Evolutionary conservation across 2,797 vertebrate species (phyloP).

Genomic region (Syndactyla subalaris): DNA sequence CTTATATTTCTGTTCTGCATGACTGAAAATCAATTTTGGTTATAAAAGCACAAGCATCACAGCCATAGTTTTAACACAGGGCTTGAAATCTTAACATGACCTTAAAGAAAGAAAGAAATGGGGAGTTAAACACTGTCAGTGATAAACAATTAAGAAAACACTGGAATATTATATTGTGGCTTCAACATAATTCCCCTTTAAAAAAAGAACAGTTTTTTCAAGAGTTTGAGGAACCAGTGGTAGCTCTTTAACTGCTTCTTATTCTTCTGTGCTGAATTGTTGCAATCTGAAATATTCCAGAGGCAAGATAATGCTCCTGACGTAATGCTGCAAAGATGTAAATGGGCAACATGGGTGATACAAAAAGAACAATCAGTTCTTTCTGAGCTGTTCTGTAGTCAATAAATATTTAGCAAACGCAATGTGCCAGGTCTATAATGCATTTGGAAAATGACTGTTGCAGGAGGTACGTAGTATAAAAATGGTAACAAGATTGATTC

Average conservation of each 20-base stretch:
- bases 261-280: background rate
- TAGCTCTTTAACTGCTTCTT: background rate
- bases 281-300: constrained; percentile 11
- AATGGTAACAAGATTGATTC: background rate
- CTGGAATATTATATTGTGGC: background rate
- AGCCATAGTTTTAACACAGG: background rate
- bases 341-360: background rate
- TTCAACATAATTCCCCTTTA: background rate
- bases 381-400: constrained; percentile 1
- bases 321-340: constrained; percentile 9
- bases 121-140: background rate
- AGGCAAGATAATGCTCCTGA: constrained; percentile 9
- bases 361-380: constrained; percentile 33
- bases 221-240: background rate
- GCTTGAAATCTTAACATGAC: background rate
- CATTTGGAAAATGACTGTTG: background rate
- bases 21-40: background rate
- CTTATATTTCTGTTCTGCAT: background rate
- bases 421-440: background rate
- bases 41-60: background rate
- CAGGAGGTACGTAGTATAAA: background rate
- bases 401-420: constrained; percentile 11
- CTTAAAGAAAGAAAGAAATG: background rate
- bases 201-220: background rate
- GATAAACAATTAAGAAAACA: background rate